Evolutionary conservation across 1,140 invertebrate species (phyloP), one percentile per base, ranked within the genome.

Genomic region (Phymastichus coffea): DNA sequence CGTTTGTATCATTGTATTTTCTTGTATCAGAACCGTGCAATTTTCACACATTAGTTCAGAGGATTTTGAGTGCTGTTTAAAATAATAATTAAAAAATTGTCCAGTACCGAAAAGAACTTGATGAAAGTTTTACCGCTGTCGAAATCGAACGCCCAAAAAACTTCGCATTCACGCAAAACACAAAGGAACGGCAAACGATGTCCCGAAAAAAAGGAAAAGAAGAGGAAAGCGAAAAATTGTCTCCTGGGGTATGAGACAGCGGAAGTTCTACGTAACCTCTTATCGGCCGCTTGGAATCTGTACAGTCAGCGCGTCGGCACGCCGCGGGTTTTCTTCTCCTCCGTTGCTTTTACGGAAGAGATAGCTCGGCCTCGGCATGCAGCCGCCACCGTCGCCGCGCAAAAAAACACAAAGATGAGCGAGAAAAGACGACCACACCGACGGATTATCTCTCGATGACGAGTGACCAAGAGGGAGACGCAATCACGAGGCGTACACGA

Each of bases 271-370:
- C 4, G 25, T 22, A 48, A 23, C 17, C 10, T 23, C 35, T 57
- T 57, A 57, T 57, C 55, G n/a, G 33, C 30, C 22, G 26, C 26
- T 49, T 8, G 46, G 55, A 49, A 57, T 57, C 55, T 41, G 46
- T 49, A 17, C 23, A 40, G 55, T 57, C 55, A 49, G 55, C 55
- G 20, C 4, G 4, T 55, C n/a, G 19, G 40, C 17, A 33, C 20
- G 33, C 22, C 19, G 33, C 19, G 4, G 22, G 4, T 53, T 17
- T 28, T 38, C 30, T 25, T 2, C 20, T 23, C 19, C 12, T 6
- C 25, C 7, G 19, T 22, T 14, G 22, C 20, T 20, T 44, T 23
- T 20, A 14, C 19, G 41, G 41, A 22, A 19, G n/a, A n/a, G n/a
- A n/a, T n/a, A n/a, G n/a, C n/a, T n/a, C n/a, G n/a, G 22, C 41